Evolutionary conservation across 2,113 vertebrate genomes (phyloP), one percentile per base, ranked within the genome.

Genomic region (Mormyrus iriodes): DNA sequence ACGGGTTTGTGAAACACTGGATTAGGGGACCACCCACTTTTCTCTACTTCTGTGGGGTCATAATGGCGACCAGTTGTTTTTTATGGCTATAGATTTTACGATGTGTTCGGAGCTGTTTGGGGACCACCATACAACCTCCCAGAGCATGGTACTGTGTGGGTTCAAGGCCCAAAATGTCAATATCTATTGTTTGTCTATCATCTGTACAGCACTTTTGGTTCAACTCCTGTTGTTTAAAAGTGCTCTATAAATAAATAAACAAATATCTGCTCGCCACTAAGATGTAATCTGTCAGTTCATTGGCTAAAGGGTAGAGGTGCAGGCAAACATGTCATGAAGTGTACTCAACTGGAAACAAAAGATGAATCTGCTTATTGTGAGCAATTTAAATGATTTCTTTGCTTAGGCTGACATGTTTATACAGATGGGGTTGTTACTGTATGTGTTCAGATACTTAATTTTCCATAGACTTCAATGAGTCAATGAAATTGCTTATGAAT

Each of bases 61-160:
- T 92, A 94, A 93, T 90, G 93, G 94, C 93, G 93, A 92, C 95
- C 95, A 96, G 95, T 95, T 96, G 95, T 91, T 95, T 93, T 96
- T 96, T 95, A 95, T 94, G 94, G 93, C 90, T 39, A 93, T 91
- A 92, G 93, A 92, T 93, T 96, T 96, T 96, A 96, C 95, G 94
- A 96, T 95, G 94, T 93, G 92, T 93, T 94, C 92, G 93, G 92
- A 95, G 95, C 95, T 96, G 95, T 95, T 95, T 85, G 90, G 92
- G 90, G 93, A 95, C 94, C 94, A 53, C 85, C 85, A 86, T 95
- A 95, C 94, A 95, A 95, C 87, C 94, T 91, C 91, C 91, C 31
- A 90, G 88, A 91, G 91, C 93, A 91, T 90, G 90, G 93, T 93
- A 91, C 39, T 46, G 53, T 46, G 24, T 17, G 52, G 76, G 76